Percentiles rank a stretch among this genome's conserved stretches.
These are phyloP conservation scores for Toxonevra muliebris DNA, from an alignment of 2,888 invertebrate species.

Conservation along the genomic window DNA sequence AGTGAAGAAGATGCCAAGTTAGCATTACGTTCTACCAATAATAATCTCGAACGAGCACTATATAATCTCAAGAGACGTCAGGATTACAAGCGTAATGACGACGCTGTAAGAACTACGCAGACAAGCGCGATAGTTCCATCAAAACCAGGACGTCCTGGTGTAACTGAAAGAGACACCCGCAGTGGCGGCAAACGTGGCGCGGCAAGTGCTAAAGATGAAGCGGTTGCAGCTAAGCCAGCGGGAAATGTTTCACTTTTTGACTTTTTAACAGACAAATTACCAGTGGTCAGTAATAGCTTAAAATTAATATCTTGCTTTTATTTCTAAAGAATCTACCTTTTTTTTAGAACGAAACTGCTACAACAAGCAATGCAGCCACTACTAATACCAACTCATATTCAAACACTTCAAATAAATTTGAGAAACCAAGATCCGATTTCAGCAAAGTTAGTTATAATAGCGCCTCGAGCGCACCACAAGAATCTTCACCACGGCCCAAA, in stretches of 20 bases:
- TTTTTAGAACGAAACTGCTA: conserved; percentile 26
- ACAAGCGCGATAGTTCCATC: conserved; percentile 24
- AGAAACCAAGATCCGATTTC: conserved; percentile 30
- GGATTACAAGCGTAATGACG: conserved; percentile 60
- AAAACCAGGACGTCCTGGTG: conserved; percentile 27
- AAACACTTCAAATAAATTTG: conserved; percentile 28
- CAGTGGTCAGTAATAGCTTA: too few relatives aligned
- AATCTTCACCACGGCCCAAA: conserved; percentile 44
- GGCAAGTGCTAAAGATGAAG: conserved; percentile 67
- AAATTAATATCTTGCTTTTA: too few relatives aligned
- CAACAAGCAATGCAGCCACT: conserved; percentile 15
- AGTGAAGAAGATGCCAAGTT: conserved; percentile 79
- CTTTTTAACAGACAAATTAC: conserved; percentile 82
- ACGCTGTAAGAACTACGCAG: conserved; percentile 34
- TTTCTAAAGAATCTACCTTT: too few relatives aligned
- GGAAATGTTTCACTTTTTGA: conserved; percentile 84
- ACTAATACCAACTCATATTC: conserved; percentile 2
- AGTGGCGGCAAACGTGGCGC: conserved; percentile 48
- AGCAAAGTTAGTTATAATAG: conserved; percentile 33
- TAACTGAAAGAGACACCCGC: conserved; percentile 21
- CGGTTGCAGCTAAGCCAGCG: conserved; percentile 75
- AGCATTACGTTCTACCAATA: conserved; percentile 75
- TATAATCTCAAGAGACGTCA: conserved; percentile 72
- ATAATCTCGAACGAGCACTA: conserved; percentile 78
- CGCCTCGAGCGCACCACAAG: conserved; percentile 32